Conservation (phyloP, 1,140 invertebrate genomes). For the Aphis craccivora region DNA sequence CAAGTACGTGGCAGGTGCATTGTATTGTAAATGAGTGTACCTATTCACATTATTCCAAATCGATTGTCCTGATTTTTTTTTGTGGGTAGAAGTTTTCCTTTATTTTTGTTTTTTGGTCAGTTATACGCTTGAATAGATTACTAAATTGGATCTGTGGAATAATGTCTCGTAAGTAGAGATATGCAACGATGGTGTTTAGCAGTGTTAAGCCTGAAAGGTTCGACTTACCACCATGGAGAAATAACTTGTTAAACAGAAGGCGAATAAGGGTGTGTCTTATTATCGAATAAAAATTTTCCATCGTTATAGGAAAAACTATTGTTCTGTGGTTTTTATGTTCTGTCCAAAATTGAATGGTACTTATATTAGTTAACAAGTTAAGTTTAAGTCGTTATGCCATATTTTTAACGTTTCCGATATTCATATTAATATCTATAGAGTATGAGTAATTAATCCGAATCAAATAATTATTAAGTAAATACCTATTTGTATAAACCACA, state of each 20-base stretch:
- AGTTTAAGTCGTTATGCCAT: too few species aligned
- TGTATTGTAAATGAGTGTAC: not conserved
- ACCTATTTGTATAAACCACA: not conserved
- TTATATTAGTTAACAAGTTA: not conserved
- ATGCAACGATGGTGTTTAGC: not conserved
- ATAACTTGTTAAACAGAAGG: not conserved
- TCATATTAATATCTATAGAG: not conserved
- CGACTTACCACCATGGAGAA: not conserved
- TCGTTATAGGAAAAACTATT: not conserved
- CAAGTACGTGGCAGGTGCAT: not conserved
- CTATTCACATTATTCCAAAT: not conserved
- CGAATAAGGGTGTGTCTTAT: not conserved
- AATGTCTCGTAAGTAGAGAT: slow-evolving; percentile 26
- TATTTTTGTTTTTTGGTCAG: not conserved
- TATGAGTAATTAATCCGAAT: not conserved
- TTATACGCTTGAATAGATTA: slow-evolving; percentile 15
- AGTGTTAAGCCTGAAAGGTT: not conserved
- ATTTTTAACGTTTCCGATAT: not conserved
- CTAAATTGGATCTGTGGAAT: slow-evolving; percentile 23
- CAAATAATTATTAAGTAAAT: not conserved
- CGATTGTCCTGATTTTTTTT: not conserved
- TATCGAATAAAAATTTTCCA: not conserved
- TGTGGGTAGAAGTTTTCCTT: not conserved
- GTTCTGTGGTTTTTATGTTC: not conserved
- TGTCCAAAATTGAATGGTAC: not conserved